A percentile compares a stretch with the other conserved stretches of the same genome.
Conservation (phyloP, 2,113 vertebrate genomes). For the Istiophorus platypterus region DNA sequence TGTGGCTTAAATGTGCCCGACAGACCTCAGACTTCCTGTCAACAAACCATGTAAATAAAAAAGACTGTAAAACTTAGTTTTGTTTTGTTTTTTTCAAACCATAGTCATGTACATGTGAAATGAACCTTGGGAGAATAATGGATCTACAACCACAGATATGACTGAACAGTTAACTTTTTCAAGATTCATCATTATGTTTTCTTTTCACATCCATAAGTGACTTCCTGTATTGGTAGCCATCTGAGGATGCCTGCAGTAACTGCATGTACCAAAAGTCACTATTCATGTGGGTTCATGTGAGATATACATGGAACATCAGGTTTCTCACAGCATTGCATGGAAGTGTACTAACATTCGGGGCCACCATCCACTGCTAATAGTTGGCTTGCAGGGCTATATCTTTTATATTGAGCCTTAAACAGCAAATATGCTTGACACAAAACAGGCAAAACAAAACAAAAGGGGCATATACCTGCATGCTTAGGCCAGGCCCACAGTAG, state of each 20-base stretch:
- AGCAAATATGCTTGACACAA: not conserved
- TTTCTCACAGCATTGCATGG: not conserved
- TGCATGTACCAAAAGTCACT: not conserved
- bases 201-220: not conserved
- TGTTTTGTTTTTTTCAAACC: not conserved
- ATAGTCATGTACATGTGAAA: slow-evolving; percentile 38
- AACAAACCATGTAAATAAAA: slow-evolving; percentile 12
- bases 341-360: not conserved
- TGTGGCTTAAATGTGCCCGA: slow-evolving; percentile 28
- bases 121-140: slow-evolving; percentile 32
- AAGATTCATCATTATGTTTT: slow-evolving; percentile 5
- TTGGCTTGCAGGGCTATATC: not conserved
- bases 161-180: slow-evolving; percentile 1
- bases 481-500: not conserved
- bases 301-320: not conserved
- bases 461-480: not conserved
- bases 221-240: not conserved
- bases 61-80: slow-evolving; percentile 17
- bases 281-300: not conserved
- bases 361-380: not conserved
- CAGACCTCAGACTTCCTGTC: slow-evolving; percentile 13
- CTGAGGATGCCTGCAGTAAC: not conserved
- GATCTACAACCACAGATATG: slow-evolving; percentile 43
- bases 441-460: not conserved
- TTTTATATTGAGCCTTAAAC: not conserved